Conservation (phyloP, 2,888 invertebrate genomes). For the Lithophane leautieri region DNA sequence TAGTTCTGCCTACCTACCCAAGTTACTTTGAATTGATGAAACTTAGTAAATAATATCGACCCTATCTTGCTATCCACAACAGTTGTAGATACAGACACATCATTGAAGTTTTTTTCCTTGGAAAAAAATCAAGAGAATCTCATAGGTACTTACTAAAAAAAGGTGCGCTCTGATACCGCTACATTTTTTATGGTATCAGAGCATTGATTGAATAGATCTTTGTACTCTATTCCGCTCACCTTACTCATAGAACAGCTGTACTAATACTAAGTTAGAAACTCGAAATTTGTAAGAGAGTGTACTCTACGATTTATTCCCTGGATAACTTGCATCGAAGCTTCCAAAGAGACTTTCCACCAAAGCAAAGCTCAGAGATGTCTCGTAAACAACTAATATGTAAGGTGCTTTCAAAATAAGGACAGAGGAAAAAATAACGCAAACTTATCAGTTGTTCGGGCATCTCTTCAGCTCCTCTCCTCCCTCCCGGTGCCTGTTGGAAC, state of each 20-base stretch:
- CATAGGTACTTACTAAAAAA: slow-evolving; percentile 19
- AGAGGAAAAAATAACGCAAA: not conserved
- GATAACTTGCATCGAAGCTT: not conserved
- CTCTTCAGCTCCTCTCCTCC: not conserved
- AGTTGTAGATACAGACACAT: not conserved
- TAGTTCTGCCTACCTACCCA: not conserved
- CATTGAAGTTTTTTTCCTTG: slow-evolving; percentile 13
- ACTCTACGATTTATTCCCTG: not conserved
- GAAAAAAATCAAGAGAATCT: slow-evolving; percentile 17
- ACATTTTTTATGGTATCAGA: slow-evolving; percentile 7
- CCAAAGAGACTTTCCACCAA: not conserved
- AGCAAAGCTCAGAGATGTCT: not conserved
- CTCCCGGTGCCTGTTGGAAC: not conserved
- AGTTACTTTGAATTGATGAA: not conserved
- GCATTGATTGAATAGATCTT: slow-evolving; percentile 22
- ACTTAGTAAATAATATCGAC: not conserved
- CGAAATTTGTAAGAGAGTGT: not conserved
- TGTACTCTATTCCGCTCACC: not conserved
- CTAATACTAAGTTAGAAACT: not conserved
- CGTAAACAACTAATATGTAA: not conserved
- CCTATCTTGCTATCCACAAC: not conserved
- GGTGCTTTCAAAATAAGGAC: not conserved
- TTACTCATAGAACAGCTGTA: not conserved
- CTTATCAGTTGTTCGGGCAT: not conserved
- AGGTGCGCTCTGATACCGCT: slow-evolving; percentile 12